Evolutionary conservation across 2,113 vertebrate genomes (phyloP).

Genomic region (Phycodurus eques): DNA sequence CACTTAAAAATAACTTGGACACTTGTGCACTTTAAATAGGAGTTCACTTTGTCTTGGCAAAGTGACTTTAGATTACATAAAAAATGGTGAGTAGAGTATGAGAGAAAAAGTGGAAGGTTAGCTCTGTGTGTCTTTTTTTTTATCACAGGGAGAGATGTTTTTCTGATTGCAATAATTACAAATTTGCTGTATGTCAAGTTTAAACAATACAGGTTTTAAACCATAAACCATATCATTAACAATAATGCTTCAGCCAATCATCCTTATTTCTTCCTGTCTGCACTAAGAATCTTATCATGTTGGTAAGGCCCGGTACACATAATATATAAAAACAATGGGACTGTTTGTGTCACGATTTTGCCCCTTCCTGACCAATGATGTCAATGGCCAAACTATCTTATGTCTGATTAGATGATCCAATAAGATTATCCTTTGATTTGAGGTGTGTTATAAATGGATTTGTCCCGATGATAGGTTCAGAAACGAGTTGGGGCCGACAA

Average conservation of each 20-base stretch:
- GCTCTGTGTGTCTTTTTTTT: constrained; percentile 49
- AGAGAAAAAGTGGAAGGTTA: constrained; percentile 46
- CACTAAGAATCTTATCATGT: not conserved
- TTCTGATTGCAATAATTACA: not conserved
- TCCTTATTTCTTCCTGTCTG: not conserved
- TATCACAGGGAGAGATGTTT: constrained; percentile 5
- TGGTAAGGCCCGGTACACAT: not conserved
- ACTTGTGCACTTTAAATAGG: constrained; percentile 82
- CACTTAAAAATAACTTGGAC: constrained; percentile 88
- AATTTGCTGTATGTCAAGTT: not conserved
- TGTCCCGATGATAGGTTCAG: too few species aligned
- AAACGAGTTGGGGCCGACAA: too few species aligned
- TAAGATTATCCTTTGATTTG: too few species aligned
- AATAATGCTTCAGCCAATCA: not conserved
- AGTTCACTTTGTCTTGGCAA: constrained; percentile 81
- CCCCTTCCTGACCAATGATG: too few species aligned
- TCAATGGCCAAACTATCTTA: too few species aligned
- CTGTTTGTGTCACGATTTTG: too few species aligned
- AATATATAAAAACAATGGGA: too few species aligned
- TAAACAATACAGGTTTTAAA: not conserved
- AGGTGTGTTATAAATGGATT: too few species aligned
- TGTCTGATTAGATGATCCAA: too few species aligned
- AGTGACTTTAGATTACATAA: constrained; percentile 74
- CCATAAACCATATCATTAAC: too few species aligned
- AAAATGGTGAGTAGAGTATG: constrained; percentile 37